These are phyloP conservation scores for Lasius fuliginosus DNA, from an alignment of 2,888 invertebrate genomes.

Conservation along the genomic window DNA sequence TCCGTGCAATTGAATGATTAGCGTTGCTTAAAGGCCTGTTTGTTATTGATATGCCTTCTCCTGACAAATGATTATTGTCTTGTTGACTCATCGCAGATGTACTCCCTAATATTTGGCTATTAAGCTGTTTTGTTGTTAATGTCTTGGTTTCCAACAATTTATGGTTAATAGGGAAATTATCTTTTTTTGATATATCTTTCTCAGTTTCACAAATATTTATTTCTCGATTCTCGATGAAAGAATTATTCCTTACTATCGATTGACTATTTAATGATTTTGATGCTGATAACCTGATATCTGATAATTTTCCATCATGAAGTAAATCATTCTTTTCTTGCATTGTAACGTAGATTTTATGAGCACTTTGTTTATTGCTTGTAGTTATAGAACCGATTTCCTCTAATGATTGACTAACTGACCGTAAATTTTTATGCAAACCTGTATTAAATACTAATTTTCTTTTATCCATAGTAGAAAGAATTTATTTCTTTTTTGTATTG, in stretches of 20 bases:
- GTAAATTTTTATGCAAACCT: slow-evolving; percentile 61
- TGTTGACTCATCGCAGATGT: neutral
- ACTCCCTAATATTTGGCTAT: neutral
- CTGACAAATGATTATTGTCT: neutral
- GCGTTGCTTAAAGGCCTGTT: neutral
- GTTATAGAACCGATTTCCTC: neutral
- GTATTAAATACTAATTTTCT: slow-evolving; percentile 62
- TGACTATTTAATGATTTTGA: neutral
- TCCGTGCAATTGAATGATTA: slow-evolving; percentile 41
- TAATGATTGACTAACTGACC: slow-evolving; percentile 24
- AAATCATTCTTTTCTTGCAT: neutral
- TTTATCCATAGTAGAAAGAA: slow-evolving; percentile 63
- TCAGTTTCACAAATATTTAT: neutral
- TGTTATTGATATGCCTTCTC: neutral
- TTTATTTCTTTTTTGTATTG: neutral
- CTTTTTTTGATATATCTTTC: neutral
- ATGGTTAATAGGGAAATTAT: neutral
- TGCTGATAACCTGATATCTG: neutral
- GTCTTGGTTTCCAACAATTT: neutral
- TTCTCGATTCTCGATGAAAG: neutral
- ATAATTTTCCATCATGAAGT: neutral
- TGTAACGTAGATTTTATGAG: neutral
- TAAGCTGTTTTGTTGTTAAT: neutral
- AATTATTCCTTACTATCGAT: neutral
- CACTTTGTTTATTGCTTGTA: neutral